Evolutionary conservation across 2,113 vertebrate genomes (phyloP).

Genomic region (Heptranchias perlo): DNA sequence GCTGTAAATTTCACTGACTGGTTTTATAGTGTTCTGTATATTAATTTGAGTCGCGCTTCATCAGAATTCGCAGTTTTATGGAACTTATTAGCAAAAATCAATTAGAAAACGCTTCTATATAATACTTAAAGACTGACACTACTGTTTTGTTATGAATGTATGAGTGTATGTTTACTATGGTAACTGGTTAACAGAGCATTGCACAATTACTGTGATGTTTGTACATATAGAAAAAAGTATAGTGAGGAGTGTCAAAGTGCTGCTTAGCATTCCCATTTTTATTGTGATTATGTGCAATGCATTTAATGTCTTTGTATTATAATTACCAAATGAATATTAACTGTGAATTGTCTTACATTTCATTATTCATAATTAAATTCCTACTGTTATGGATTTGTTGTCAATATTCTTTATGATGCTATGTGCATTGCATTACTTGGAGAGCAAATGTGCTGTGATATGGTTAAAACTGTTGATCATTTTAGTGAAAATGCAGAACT

Average conservation of each 20-base stretch:
- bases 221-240: conserved; percentile 69
- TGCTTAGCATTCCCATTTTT: conserved; percentile 57
- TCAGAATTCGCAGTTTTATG: conserved; percentile 56
- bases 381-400: conserved; percentile 54
- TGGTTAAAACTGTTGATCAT: conserved; percentile 49
- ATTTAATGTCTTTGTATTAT: conserved; percentile 66
- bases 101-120: conserved; percentile 55
- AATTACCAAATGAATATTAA: conserved; percentile 58
- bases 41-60: conserved; percentile 43
- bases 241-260: conserved; percentile 56
- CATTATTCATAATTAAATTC: conserved; percentile 65
- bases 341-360: conserved; percentile 71
- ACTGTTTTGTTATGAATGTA: conserved; percentile 42
- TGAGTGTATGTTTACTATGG: conserved; percentile 66
- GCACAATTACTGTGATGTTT: conserved; percentile 60
- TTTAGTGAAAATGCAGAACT: conserved; percentile 54
- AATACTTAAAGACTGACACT: conserved; percentile 49
- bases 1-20: conserved; percentile 48
- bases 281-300: conserved; percentile 70
- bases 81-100: conserved; percentile 52
- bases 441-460: conserved; percentile 54
- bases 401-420: conserved; percentile 25
- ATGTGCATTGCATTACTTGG: not conserved
- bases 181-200: conserved; percentile 58
- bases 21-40: conserved; percentile 46